phyloP scores from a whole-genome alignment of 2,113 vertebrate species.

The Amphilophus citrinellus region DNA sequence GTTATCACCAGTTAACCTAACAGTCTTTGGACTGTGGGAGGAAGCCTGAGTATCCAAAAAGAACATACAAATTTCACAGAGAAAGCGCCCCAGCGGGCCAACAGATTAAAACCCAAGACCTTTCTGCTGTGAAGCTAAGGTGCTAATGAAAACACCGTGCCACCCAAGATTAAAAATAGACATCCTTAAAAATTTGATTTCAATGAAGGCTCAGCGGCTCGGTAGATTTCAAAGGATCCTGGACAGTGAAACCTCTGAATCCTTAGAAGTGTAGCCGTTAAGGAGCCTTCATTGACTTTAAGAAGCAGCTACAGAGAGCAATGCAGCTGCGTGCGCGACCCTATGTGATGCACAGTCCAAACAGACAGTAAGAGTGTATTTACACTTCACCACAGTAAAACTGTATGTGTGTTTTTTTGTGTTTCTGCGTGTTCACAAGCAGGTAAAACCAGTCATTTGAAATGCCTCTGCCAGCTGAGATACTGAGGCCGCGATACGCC shows the following conservation, averaged over 20 bases:
- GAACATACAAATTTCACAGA: neutral
- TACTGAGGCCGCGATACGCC: neutral
- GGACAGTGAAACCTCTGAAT: neutral
- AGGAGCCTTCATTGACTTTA: neutral
- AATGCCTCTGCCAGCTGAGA: slow-evolving; percentile 21
- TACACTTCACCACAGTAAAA: slow-evolving; percentile 10
- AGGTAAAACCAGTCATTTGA: slow-evolving; percentile 28
- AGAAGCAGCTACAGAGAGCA: neutral
- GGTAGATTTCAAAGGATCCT: neutral
- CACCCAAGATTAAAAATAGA: neutral
- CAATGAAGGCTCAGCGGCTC: neutral
- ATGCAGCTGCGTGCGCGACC: neutral
- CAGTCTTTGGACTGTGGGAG: neutral
- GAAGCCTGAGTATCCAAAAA: neutral
- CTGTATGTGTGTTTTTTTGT: neutral
- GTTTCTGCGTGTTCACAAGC: slow-evolving; percentile 4
- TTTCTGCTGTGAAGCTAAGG: neutral
- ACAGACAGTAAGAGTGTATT: slow-evolving; percentile 1
- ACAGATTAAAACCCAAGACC: neutral
- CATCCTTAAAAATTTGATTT: neutral
- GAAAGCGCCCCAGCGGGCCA: neutral
- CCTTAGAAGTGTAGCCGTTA: neutral
- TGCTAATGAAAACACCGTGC: neutral
- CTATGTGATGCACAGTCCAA: neutral
- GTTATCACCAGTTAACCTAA: neutral